Evolutionary conservation across 2,797 vertebrate species (phyloP).

Genomic region (Lophius americanus): DNA sequence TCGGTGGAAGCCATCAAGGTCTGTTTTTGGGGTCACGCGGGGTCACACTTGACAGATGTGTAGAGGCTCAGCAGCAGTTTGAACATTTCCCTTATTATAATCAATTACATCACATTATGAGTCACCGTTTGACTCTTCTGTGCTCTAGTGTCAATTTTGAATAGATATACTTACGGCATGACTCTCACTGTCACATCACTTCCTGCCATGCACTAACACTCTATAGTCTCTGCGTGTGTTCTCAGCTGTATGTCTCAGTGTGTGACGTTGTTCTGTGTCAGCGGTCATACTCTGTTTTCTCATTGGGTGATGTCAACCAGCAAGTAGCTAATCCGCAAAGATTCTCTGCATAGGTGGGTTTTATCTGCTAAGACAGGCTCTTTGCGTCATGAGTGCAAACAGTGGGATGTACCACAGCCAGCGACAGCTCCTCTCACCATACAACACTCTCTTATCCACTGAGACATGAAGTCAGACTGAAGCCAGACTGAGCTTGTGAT

Average conservation of each 20-base stretch:
- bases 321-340: constrained; percentile 19
- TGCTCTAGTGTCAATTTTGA: constrained; percentile 50
- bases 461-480: constrained; percentile 36
- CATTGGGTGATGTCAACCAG: constrained; percentile 33
- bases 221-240: constrained; percentile 50
- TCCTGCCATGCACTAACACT: constrained; percentile 45
- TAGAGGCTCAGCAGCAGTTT: constrained; percentile 21
- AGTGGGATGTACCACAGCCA: constrained; percentile 26
- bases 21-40: constrained; percentile 45
- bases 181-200: constrained; percentile 57
- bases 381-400: constrained; percentile 41
- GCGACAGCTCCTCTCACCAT: constrained; percentile 25
- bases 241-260: constrained; percentile 60
- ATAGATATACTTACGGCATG: constrained; percentile 61
- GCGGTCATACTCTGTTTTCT: constrained; percentile 79
- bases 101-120: constrained; percentile 36
- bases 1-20: constrained; percentile 98
- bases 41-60: neutral
- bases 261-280: constrained; percentile 65
- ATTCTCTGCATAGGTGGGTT: constrained; percentile 31
- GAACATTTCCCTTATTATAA: constrained; percentile 31
- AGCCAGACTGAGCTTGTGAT: constrained; percentile 44
- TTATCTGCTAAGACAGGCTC: constrained; percentile 16
- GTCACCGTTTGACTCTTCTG: constrained; percentile 32
- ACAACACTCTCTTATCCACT: constrained; percentile 56